These are phyloP conservation scores for Myiotriccus ornatus DNA, from an alignment of 2,797 vertebrate genomes.

Conservation along the genomic window DNA sequence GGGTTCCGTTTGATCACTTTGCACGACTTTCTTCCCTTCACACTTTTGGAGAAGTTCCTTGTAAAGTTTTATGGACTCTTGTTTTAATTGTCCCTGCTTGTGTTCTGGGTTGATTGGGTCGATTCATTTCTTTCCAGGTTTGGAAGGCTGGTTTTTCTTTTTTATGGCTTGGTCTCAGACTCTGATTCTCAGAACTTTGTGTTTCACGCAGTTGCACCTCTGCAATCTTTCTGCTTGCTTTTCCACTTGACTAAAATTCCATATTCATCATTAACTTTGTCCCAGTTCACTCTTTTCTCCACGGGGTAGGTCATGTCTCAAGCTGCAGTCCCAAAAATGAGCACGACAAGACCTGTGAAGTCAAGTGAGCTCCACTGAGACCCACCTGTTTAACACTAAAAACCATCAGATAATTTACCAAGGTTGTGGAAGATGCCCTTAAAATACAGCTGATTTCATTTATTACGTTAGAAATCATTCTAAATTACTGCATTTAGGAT, in stretches of 20 bases:
- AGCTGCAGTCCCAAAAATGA: not conserved
- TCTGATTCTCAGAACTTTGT: not conserved
- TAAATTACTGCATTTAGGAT: not conserved
- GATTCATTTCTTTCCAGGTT: conserved; percentile 13
- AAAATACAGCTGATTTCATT: not conserved
- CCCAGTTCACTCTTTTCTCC: not conserved
- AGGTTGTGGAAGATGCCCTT: not conserved
- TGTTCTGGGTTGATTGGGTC: not conserved
- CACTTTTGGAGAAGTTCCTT: not conserved
- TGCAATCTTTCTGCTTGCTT: not conserved
- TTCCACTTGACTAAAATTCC: not conserved
- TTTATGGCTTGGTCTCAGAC: not conserved
- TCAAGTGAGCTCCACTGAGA: not conserved
- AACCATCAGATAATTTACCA: not conserved
- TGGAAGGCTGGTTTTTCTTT: not conserved
- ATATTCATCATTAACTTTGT: not conserved
- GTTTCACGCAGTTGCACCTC: not conserved
- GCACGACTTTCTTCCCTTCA: conserved; percentile 29
- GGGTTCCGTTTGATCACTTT: conserved; percentile 4
- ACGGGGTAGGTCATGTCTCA: not conserved
- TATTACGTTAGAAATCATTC: not conserved
- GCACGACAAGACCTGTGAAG: not conserved
- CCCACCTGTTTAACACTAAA: not conserved
- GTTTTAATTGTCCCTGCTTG: not conserved
- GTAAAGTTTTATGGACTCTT: conserved; percentile 9